Conservation (phyloP, 2,113 vertebrate genomes). For the Haliaeetus leucogaster region DNA sequence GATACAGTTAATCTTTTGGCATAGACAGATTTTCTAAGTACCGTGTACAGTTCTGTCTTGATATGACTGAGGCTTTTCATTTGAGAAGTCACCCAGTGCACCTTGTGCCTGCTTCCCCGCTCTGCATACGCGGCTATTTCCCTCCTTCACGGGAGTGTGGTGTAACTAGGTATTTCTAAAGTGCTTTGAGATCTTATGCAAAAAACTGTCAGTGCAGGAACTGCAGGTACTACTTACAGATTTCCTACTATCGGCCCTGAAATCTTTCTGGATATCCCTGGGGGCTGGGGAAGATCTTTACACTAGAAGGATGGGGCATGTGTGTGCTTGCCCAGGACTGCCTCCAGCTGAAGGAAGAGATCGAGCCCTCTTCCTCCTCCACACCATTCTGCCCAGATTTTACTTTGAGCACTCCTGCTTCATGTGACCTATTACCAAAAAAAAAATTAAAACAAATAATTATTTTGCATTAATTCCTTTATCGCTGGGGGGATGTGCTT, state of each 20-base stretch:
- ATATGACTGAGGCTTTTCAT: not conserved
- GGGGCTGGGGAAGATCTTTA: not conserved
- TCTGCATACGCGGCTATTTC: accelerated
- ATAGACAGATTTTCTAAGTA: not conserved
- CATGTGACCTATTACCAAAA: not conserved
- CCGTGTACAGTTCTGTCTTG: not conserved
- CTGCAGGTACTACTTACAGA: not conserved
- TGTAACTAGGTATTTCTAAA: conserved; percentile 20
- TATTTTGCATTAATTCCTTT: not conserved
- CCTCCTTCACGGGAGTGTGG: not conserved
- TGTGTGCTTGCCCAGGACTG: not conserved
- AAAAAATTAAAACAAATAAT: not conserved
- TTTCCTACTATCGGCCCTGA: not conserved
- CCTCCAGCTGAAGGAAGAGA: not conserved
- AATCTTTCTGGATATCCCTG: not conserved
- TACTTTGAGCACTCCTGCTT: not conserved
- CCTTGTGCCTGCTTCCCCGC: not conserved
- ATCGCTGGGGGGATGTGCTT: not conserved
- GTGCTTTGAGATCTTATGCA: not conserved
- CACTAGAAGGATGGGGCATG: not conserved
- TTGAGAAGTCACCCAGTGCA: not conserved
- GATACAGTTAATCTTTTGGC: not conserved
- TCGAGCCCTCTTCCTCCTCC: not conserved
- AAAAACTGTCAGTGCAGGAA: not conserved
- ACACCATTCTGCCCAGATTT: not conserved